A percentile compares a stretch with the other conserved stretches of the same genome.
phyloP scores from a whole-genome alignment of 1,140 invertebrate species.

The Drosophila saltans region DNA sequence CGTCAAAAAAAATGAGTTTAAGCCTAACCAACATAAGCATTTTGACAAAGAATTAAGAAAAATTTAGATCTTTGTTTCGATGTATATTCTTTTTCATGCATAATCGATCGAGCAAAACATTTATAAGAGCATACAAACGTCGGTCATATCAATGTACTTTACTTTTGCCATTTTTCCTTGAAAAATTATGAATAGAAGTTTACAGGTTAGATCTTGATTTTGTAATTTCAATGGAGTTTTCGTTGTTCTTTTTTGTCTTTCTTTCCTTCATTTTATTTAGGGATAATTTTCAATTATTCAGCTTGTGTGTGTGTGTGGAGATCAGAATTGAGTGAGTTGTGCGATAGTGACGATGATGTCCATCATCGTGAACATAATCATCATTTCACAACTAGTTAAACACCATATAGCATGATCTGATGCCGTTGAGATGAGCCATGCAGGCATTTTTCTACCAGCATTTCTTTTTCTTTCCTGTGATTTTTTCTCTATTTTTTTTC shows the following conservation, averaged over 20 bases:
- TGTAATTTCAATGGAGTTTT: neutral
- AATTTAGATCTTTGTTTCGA: too few species aligned
- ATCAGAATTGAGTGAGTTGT: constrained; percentile 22
- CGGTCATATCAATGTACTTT: too few species aligned
- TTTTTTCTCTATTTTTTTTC: constrained; percentile 28
- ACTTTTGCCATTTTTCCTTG: too few species aligned
- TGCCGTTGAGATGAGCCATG: constrained; percentile 41
- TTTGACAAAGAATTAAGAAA: too few species aligned
- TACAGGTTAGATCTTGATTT: neutral
- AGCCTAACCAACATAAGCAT: too few species aligned
- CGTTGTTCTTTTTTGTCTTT: neutral
- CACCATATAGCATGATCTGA: constrained; percentile 50
- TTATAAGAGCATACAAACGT: too few species aligned
- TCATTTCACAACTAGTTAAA: constrained; percentile 37
- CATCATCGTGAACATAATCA: constrained; percentile 31
- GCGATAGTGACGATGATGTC: constrained; percentile 8
- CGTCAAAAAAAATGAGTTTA: too few species aligned
- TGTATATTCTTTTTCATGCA: too few species aligned
- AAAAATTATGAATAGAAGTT: neutral
- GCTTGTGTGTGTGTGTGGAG: neutral
- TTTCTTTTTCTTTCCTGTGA: constrained; percentile 29
- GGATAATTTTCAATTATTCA: constrained; percentile 10
- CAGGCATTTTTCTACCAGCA: constrained; percentile 21
- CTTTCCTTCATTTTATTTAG: neutral
- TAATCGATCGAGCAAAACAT: too few species aligned